These are phyloP conservation scores for Lepidonotus clava DNA, from an alignment of 2,888 invertebrate genomes.

Conservation along the genomic window DNA sequence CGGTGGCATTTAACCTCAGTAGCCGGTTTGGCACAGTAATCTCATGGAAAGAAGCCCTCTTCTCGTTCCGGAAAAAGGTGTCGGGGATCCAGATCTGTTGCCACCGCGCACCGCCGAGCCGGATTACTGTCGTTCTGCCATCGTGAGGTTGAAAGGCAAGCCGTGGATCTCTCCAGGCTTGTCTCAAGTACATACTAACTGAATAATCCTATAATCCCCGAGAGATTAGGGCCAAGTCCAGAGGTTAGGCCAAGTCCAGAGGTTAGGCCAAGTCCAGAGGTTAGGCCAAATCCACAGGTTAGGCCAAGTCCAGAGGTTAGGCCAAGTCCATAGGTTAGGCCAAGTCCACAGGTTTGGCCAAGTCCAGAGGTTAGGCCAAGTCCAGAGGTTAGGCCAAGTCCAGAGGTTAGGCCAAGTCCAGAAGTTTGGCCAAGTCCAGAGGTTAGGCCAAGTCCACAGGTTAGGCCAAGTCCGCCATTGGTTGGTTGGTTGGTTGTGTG, in stretches of 20 bases:
- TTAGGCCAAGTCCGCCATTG: neutral
- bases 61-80: slow-evolving; percentile 65
- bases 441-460: no score
- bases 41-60: slow-evolving; percentile 64
- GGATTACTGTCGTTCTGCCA: slow-evolving; percentile 19
- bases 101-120: slow-evolving; percentile 61
- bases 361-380: no score
- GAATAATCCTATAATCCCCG: slow-evolving; percentile 61
- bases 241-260: no score
- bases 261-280: no score
- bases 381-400: no score
- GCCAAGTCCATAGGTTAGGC: no score
- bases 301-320: no score
- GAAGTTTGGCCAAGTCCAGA: no score
- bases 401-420: no score
- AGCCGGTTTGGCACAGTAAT: slow-evolving; percentile 64
- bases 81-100: slow-evolving; percentile 65
- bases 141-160: slow-evolving; percentile 54
- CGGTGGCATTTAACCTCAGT: slow-evolving; percentile 61
- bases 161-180: slow-evolving; percentile 57
- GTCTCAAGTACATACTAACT: slow-evolving; percentile 58
- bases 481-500: neutral
- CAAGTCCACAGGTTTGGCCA: no score
- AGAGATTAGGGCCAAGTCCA: no score
- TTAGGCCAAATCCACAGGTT: no score